phyloP scores from a whole-genome alignment of 53 echinoderm and acorn worm genomes.

The Echinometra lucunter region DNA sequence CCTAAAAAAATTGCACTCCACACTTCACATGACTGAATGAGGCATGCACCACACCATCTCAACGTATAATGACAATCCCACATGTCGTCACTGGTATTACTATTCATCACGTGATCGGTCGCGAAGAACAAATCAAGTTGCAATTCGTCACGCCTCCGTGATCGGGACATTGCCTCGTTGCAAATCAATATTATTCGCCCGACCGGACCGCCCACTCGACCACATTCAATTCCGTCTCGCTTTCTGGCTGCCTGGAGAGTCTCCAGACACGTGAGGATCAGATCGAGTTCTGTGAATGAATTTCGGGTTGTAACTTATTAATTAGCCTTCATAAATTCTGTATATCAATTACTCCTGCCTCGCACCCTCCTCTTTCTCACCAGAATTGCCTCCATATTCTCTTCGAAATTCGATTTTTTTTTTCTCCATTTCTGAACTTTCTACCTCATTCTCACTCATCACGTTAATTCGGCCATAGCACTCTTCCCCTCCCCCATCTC shows the following conservation, averaged over 20 bases:
- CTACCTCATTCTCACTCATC: too few species aligned
- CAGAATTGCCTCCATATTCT: too few species aligned
- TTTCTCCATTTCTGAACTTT: too few species aligned
- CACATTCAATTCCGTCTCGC: background rate
- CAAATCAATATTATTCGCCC: constrained; percentile 10
- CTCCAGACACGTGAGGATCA: background rate
- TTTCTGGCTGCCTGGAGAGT: background rate
- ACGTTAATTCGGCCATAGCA: too few species aligned
- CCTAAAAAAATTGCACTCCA: too few species aligned
- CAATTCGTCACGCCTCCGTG: background rate
- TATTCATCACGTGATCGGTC: background rate
- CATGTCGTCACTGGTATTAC: background rate
- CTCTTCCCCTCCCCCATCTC: too few species aligned
- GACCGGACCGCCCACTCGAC: background rate
- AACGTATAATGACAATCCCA: background rate
- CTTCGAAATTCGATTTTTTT: too few species aligned
- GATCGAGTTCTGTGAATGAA: background rate
- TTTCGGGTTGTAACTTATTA: background rate
- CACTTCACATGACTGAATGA: too few species aligned
- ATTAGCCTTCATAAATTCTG: background rate
- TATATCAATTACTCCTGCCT: background rate
- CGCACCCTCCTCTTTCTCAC: too few species aligned
- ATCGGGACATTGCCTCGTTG: background rate
- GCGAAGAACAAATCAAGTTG: constrained; percentile 6
- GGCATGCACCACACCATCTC: too few species aligned